phyloP scores from a whole-genome alignment of 2,113 vertebrate genomes.

The Silurus meridionalis region DNA sequence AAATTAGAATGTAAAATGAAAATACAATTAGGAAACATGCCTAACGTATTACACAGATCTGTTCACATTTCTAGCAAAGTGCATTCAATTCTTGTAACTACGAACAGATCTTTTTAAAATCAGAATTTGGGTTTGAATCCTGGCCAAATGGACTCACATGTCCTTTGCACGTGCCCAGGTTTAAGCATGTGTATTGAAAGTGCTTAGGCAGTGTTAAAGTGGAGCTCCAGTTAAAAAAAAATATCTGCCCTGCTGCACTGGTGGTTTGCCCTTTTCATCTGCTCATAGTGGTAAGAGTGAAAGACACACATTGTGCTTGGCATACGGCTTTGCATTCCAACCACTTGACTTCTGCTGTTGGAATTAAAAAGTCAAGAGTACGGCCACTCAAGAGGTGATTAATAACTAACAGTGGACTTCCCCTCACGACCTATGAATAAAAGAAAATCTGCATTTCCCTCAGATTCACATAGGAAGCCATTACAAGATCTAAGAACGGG shows the following conservation, averaged over 20 bases:
- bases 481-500: not conserved
- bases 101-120: not conserved
- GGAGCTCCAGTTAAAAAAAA: not conserved
- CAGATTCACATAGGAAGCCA: constrained; percentile 7
- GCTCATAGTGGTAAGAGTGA: not conserved
- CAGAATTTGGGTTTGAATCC: not conserved
- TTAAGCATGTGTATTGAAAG: not conserved
- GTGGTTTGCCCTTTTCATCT: not conserved
- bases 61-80: not conserved
- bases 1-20: not conserved
- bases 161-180: not conserved
- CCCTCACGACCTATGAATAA: constrained; percentile 19
- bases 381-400: constrained; percentile 38
- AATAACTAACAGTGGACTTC: constrained; percentile 39
- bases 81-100: not conserved
- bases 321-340: constrained; percentile 18
- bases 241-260: not conserved
- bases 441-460: constrained; percentile 29
- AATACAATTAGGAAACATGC: not conserved
- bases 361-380: constrained; percentile 25
- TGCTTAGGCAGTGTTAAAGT: not conserved
- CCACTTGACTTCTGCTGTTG: constrained; percentile 28
- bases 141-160: not conserved
- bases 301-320: not conserved
- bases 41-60: not conserved